Evolutionary conservation across 2,888 invertebrate genomes (phyloP), one percentile per base, ranked within the genome.

Genomic region (Calliphora vomitoria): DNA sequence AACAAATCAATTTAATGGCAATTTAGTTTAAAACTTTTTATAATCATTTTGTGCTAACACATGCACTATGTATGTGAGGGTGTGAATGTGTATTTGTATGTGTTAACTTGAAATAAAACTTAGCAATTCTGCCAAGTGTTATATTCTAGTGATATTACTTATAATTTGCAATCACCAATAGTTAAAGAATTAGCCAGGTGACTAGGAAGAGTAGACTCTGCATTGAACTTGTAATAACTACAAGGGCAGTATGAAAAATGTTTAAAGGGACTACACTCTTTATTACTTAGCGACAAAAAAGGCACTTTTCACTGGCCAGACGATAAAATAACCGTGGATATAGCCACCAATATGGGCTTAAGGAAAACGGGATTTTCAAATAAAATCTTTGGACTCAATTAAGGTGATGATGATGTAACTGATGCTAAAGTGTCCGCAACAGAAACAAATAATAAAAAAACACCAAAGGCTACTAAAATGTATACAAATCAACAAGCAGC

Each of bases 291-390:
- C n/a, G n/a, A n/a, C n/a, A n/a, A n/a, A n/a, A n/a, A n/a, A n/a
- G n/a, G n/a, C n/a, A n/a, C n/a, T n/a, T n/a, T n/a, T n/a, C n/a
- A n/a, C n/a, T n/a, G n/a, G n/a, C n/a, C 92, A 13, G 94, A 93
- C 55, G 93, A 93, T 69, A 93, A 92, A 79, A 94, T 94, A 18
- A 95, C 95, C 85, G 95, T 95, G 88, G 95, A 96, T 93, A 96
- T 96, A 78, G 95, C 96, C 90, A 95, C 95, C 89, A 95, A 95
- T 90, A 96, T 96, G 2, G 96, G 97, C 5, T 94, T 97, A 3
- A 95, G 96, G 25, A 96, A 96, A 93, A 96, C 96, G 0, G 95
- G 96, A 92, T 95, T 95, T 94, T 95, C 95, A 18, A 95, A 95
- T 92, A 95, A 95, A 90, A 94, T 96, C 92, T 95, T 95, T 93